Percentiles rank a stretch among this genome's conserved stretches.
phyloP scores from a whole-genome alignment of 2,888 invertebrate genomes.

The Melanchra persicariae region DNA sequence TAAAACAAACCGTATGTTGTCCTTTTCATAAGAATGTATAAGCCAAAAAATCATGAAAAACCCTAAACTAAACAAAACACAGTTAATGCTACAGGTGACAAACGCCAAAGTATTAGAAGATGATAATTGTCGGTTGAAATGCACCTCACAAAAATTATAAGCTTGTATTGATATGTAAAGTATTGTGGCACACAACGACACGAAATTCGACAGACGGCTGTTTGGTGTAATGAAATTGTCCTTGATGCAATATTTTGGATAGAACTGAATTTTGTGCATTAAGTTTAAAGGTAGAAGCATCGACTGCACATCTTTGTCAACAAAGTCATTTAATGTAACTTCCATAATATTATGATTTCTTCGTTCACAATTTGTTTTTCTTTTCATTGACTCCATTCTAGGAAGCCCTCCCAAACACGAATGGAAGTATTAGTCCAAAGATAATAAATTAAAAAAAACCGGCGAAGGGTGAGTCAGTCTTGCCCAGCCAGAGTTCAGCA shows the following conservation, averaged over 20 bases:
- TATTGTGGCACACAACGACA: conserved; percentile 10
- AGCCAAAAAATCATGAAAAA: neutral
- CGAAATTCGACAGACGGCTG: neutral
- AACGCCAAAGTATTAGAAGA: no score
- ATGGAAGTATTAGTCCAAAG: no score
- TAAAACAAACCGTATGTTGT: conserved; percentile 6
- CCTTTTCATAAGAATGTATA: neutral
- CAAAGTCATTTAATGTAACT: neutral
- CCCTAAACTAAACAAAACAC: neutral
- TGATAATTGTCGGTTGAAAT: no score
- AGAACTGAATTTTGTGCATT: conserved; percentile 3
- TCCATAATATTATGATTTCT: neutral
- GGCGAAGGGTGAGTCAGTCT: no score
- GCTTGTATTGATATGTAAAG: neutral
- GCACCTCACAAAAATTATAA: no score
- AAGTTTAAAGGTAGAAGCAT: conserved; percentile 24
- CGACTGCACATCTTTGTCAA: conserved; percentile 31
- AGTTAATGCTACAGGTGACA: neutral
- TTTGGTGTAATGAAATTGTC: conserved; percentile 11
- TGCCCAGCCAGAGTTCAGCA: no score
- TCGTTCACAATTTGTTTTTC: neutral
- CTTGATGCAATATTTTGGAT: conserved; percentile 21
- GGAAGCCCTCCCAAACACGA: no score
- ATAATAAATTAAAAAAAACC: no score
- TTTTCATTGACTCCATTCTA: neutral